Percentiles rank a stretch among this genome's conserved stretches.
These are phyloP conservation scores for Sinocyclocheilus anshuiensis DNA, from an alignment of 2,113 vertebrate species.

Conservation along the genomic window DNA sequence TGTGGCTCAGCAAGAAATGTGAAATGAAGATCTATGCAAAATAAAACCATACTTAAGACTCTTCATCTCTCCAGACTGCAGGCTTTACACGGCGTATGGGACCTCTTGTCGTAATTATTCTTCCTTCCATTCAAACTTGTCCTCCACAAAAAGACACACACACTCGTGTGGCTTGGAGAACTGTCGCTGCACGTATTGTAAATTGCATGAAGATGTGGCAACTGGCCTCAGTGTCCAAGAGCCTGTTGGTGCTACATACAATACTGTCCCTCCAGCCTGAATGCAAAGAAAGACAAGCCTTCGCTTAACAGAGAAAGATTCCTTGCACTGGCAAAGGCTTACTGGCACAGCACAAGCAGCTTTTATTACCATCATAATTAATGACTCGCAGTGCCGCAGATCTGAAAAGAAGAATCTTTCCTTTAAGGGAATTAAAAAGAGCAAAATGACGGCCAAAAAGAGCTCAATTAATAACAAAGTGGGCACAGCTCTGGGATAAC, in stretches of 20 bases:
- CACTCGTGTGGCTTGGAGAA: constrained; percentile 9
- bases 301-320: constrained; percentile 42
- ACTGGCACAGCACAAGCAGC: constrained; percentile 59
- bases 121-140: constrained; percentile 35
- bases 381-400: constrained; percentile 55
- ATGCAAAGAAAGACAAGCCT: constrained; percentile 43
- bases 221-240: constrained; percentile 34
- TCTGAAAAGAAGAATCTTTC: constrained; percentile 54
- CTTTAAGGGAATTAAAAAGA: constrained; percentile 59
- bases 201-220: constrained; percentile 32
- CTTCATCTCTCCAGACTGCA: constrained; percentile 45
- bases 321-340: constrained; percentile 46
- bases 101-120: constrained; percentile 48
- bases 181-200: constrained; percentile 3
- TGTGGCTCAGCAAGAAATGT: constrained; percentile 20
- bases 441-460: constrained; percentile 53
- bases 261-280: constrained; percentile 40
- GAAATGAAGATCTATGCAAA: constrained; percentile 41
- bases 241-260: constrained; percentile 37
- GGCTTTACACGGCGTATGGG: constrained; percentile 53
- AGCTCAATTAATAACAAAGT: constrained; percentile 64
- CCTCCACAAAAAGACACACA: constrained; percentile 7
- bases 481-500: constrained; percentile 44
- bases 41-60: constrained; percentile 49
- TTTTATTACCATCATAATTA: constrained; percentile 63